Conservation (phyloP, 1,140 invertebrate genomes). For the Elymnias hypermnestra region DNA sequence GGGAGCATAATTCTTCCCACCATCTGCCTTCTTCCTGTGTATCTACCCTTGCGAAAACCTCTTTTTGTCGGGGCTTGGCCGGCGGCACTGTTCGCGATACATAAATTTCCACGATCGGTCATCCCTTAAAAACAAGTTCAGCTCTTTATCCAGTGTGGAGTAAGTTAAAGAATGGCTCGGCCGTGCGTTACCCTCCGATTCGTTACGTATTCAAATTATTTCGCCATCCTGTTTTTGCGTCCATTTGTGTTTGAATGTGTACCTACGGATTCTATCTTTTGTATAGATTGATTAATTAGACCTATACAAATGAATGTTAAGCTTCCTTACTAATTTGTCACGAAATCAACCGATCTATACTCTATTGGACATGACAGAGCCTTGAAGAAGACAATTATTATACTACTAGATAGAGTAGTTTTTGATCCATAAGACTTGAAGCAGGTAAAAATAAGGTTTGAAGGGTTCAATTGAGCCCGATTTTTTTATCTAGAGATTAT, state of each 20-base stretch:
- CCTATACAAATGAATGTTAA: constrained; percentile 13
- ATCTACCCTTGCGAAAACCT: constrained; percentile 57
- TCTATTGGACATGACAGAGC: no score
- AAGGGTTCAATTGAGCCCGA: no score
- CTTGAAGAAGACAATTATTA: no score
- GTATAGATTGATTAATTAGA: constrained; percentile 51
- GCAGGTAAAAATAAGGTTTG: no score
- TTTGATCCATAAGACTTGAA: no score
- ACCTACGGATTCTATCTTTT: constrained; percentile 50
- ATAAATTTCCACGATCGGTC: constrained; percentile 73
- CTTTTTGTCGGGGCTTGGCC: constrained; percentile 61
- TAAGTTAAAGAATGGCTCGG: constrained; percentile 68
- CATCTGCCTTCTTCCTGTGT: constrained; percentile 70
- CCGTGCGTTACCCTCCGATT: constrained; percentile 68
- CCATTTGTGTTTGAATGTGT: constrained; percentile 49
- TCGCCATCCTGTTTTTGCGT: constrained; percentile 66
- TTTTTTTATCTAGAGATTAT: no score
- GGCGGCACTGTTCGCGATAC: constrained; percentile 67
- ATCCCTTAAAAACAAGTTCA: constrained; percentile 75
- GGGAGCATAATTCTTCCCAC: constrained; percentile 69
- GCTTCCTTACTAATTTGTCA: no score
- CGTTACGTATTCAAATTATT: constrained; percentile 76
- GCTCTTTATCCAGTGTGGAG: constrained; percentile 69
- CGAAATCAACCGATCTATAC: neutral
- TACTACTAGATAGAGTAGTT: no score